phyloP scores from a whole-genome alignment of 2,113 vertebrate species.

The Sebastes fasciatus region DNA sequence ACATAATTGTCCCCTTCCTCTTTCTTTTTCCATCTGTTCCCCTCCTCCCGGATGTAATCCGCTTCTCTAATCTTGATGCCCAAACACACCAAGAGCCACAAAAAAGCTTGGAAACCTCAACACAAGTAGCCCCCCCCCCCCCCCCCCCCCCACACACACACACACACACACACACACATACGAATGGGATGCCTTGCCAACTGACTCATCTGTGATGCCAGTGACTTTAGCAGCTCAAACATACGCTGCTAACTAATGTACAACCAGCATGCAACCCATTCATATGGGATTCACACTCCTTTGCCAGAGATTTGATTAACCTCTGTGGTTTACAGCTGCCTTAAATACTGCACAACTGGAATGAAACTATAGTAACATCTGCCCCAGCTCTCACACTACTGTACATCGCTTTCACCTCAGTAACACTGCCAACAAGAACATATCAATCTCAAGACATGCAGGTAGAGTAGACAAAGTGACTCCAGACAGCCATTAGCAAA shows the following conservation, averaged over 20 bases:
- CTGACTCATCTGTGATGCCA: constrained; percentile 36
- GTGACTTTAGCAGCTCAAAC: constrained; percentile 30
- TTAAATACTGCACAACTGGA: too few relatives aligned
- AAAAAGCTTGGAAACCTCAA: constrained; percentile 24
- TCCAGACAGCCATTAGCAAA: constrained; percentile 3
- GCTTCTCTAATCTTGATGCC: constrained; percentile 65
- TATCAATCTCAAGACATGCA: background rate
- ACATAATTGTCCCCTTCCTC: constrained; percentile 72
- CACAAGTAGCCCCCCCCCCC: background rate
- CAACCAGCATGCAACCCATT: background rate
- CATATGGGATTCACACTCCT: constrained; percentile 25
- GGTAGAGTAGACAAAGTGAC: background rate
- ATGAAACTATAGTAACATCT: too few relatives aligned
- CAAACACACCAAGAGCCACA: constrained; percentile 54
- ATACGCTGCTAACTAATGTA: constrained; percentile 14
- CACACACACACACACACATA: constrained; percentile 29
- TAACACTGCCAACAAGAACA: constrained; percentile 22
- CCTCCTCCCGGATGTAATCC: constrained; percentile 56
- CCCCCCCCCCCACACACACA: constrained; percentile 21
- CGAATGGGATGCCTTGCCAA: constrained; percentile 25
- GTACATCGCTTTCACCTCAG: constrained; percentile 12
- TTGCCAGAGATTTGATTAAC: background rate
- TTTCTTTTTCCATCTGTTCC: constrained; percentile 61
- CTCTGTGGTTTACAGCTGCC: too few relatives aligned
- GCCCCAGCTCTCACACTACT: background rate